Percentiles rank a stretch among this genome's conserved stretches.
These are phyloP conservation scores for Tanypteryx hageni DNA, from an alignment of 2,888 invertebrate genomes.

Conservation along the genomic window DNA sequence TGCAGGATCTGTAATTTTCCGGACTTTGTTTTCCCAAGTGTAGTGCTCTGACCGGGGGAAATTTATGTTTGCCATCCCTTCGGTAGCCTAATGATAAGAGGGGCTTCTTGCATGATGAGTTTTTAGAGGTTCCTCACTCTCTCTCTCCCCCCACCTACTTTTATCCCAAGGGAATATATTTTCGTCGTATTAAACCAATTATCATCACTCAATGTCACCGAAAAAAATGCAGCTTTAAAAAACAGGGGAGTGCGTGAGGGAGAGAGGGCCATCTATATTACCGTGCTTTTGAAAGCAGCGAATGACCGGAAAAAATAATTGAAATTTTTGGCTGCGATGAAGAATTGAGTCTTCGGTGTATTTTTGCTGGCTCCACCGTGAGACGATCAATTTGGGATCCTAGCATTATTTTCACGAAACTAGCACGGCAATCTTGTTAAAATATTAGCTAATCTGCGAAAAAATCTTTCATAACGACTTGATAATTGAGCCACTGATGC, in stretches of 20 bases:
- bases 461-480: too few species aligned
- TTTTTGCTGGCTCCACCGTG: not conserved
- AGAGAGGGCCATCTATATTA: not conserved
- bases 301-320: not conserved
- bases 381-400: too few species aligned
- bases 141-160: not conserved
- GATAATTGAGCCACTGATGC: too few species aligned
- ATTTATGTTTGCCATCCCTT: not conserved
- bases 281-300: not conserved
- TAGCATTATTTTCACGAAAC: too few species aligned
- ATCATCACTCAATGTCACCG: slow-evolving; percentile 50
- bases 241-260: not conserved
- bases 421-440: too few species aligned
- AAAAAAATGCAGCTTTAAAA: not conserved
- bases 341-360: not conserved
- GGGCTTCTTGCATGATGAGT: not conserved
- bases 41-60: not conserved
- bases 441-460: too few species aligned
- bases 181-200: slow-evolving; percentile 38
- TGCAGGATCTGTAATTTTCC: slow-evolving; percentile 37
- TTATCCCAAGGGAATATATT: not conserved
- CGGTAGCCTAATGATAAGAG: slow-evolving; percentile 45
- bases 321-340: not conserved
- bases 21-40: slow-evolving; percentile 43
- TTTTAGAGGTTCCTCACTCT: not conserved